phyloP scores from a whole-genome alignment of 2,113 vertebrate species.

The Calyptomena viridis region DNA sequence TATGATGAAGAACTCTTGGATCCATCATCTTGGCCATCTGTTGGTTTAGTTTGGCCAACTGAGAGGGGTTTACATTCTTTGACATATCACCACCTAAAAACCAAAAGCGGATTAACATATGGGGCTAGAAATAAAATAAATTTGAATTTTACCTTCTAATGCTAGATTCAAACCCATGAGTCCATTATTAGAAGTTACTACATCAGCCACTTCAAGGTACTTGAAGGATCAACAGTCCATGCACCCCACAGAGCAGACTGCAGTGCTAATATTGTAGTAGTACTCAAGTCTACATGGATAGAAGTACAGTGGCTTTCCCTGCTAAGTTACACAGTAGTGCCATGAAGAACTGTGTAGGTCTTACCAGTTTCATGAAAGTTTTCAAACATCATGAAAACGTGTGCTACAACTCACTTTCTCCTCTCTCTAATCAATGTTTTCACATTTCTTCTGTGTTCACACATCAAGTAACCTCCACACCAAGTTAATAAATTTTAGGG shows the following conservation, averaged over 20 bases:
- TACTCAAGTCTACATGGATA: not conserved
- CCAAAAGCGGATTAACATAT: not conserved
- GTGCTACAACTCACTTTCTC: not conserved
- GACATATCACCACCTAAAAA: slow-evolving; percentile 95
- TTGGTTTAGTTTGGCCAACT: slow-evolving; percentile 98
- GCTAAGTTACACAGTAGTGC: not conserved
- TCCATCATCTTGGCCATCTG: slow-evolving; percentile 99
- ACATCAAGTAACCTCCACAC: not conserved
- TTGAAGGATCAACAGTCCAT: not conserved
- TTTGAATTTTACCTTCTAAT: not conserved
- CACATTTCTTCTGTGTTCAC: not conserved
- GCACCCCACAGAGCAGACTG: not conserved
- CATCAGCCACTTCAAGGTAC: not conserved
- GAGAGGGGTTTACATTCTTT: slow-evolving; percentile 98
- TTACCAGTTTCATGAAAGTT: not conserved
- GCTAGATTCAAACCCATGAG: not conserved
- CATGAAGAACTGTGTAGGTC: not conserved
- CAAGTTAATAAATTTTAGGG: not conserved
- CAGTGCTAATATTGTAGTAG: not conserved
- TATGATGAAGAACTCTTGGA: slow-evolving; percentile 97
- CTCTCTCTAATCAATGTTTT: not conserved
- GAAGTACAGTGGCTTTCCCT: not conserved
- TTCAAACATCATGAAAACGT: not conserved
- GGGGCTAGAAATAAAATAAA: not conserved
- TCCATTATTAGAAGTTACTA: not conserved